Evolutionary conservation across 1,140 invertebrate genomes (phyloP), one percentile per base, ranked within the genome.

Genomic region (Microplitis demolitor): DNA sequence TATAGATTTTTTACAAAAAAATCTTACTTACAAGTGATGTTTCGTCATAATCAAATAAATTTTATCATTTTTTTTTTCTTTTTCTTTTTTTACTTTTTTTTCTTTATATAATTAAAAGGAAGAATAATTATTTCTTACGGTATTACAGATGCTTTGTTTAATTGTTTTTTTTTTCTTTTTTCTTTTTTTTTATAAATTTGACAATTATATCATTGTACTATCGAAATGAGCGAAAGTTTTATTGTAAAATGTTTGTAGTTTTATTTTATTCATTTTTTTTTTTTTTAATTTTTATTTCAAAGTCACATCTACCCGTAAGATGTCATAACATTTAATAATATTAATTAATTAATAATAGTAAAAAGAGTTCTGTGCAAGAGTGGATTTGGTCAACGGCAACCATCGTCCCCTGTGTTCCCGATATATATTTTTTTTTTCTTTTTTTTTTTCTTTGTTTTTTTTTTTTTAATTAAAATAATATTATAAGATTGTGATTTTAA

Each of bases 361-460:
- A 74, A 74, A 74, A 74, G 73, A 74, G 68, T 74, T 66, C 68
- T 74, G 73, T 74, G 73, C 73, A 74, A 71, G 56, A 71, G 69
- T 68, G 73, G 39, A 74, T 74, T 71, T 71, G 73, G 69, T 68
- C 73, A 71, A 74, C 69, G 73, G 73, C 63, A 74, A 71, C 51
- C 68, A 66, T 61, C 58, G 14, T 69, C 63, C 69, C 63, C 60
- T 70, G 67, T 70, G 51, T 60, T 66, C 68, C 72, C 64, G 62
- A 63, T 60, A 60, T 56, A 45, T 45, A 45, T 45, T 45, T 45
- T 6, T 45, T 45, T 45, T 45, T 45, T 1, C 3, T 6, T 45
- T 45, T 45, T 39, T 39, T 39, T 39, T 39, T 8, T 39, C 9
- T n/a, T n/a, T n/a, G n/a, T 6, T 45, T 45, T 45, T 39, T 45